phyloP scores from a whole-genome alignment of 2,888 invertebrate species.

The Orthonevra nobilis region DNA sequence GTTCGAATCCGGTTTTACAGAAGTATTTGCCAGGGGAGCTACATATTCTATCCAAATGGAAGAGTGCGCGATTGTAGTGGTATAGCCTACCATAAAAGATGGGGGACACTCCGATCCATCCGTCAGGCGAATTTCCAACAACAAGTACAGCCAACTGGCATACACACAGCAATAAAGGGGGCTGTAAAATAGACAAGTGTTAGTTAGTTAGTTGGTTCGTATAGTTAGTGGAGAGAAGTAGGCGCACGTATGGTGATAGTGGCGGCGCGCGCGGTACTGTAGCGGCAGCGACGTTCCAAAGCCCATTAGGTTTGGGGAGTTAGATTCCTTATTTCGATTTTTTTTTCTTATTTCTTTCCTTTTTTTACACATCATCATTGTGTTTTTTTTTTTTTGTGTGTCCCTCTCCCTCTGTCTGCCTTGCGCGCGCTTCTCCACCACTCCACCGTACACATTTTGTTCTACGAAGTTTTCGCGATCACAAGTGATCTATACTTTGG shows the following conservation, averaged over 20 bases:
- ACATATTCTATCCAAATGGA: slow-evolving; percentile 64
- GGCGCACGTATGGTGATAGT: too few relatives aligned
- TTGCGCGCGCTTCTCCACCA: slow-evolving; percentile 44
- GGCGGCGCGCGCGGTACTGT: too few relatives aligned
- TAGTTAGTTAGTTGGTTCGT: slow-evolving; percentile 22
- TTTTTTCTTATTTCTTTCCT: slow-evolving; percentile 17
- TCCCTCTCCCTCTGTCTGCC: slow-evolving; percentile 30
- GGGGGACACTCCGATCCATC: slow-evolving; percentile 22
- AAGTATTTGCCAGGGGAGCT: slow-evolving; percentile 53
- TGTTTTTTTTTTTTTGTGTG: slow-evolving; percentile 15
- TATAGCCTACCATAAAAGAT: background rate
- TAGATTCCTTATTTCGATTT: slow-evolving; percentile 68
- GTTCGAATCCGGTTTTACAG: slow-evolving; percentile 56
- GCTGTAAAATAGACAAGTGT: slow-evolving; percentile 62
- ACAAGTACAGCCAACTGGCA: slow-evolving; percentile 1
- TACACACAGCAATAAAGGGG: slow-evolving; percentile 37
- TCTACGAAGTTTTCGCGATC: slow-evolving; percentile 69
- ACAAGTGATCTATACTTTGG: slow-evolving; percentile 69
- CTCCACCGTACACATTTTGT: slow-evolving; percentile 53
- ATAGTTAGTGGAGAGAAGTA: slow-evolving; percentile 46
- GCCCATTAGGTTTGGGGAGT: slow-evolving; percentile 70
- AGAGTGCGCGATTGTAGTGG: slow-evolving; percentile 27
- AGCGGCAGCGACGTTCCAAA: slow-evolving; percentile 40
- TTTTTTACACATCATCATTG: too few relatives aligned
- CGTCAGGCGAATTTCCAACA: slow-evolving; percentile 20